A percentile compares a stretch with the other conserved stretches of the same genome.
Conservation (phyloP, 2,888 invertebrate species). For the Drosophila nigritarsus region DNA sequence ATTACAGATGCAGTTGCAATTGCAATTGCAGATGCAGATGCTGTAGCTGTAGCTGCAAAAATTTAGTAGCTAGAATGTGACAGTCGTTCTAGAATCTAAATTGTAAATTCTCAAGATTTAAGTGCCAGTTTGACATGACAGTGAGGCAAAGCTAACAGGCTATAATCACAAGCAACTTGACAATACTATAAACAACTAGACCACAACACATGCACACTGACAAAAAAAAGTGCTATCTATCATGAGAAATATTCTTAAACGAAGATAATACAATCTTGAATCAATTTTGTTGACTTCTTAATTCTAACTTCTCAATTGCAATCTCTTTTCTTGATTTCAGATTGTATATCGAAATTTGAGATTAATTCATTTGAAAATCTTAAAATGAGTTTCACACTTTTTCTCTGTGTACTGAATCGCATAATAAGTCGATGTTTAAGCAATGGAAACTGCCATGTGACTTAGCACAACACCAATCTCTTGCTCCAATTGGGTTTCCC, state of each 20-base stretch:
- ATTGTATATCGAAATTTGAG: neutral
- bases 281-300: neutral
- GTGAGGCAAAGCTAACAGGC: conserved; percentile 15
- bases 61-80: conserved; percentile 3
- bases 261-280: neutral
- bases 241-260: neutral
- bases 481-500: conserved; percentile 1
- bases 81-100: conserved; percentile 24
- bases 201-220: neutral
- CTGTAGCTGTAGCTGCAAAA: neutral
- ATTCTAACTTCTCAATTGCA: neutral
- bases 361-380: too few species aligned
- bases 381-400: neutral
- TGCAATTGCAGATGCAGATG: conserved; percentile 8
- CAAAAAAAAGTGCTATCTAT: neutral
- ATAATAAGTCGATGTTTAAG: conserved; percentile 7
- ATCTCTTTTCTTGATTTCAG: neutral
- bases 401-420: neutral
- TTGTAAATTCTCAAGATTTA: conserved; percentile 38
- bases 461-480: neutral
- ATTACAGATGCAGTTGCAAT: conserved; percentile 8
- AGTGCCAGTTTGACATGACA: conserved; percentile 56
- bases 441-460: conserved; percentile 13
- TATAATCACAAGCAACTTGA: conserved; percentile 41
- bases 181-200: conserved; percentile 20